Conservation (phyloP, 2,797 vertebrate species). For the Mallotus villosus region DNA sequence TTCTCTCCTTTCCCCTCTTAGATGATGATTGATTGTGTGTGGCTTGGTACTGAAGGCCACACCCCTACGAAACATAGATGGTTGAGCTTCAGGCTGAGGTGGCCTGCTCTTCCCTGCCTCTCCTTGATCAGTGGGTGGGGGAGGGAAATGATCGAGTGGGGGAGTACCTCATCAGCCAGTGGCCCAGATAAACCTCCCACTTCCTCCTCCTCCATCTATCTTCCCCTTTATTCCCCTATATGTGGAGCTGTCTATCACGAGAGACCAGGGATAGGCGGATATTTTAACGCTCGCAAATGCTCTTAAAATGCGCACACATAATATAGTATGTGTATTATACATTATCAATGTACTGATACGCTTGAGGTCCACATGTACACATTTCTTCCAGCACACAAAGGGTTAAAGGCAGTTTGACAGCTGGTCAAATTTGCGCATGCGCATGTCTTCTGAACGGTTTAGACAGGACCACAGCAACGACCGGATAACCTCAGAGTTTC, state of each 20-base stretch:
- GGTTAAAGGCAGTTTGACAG: slow-evolving; percentile 53
- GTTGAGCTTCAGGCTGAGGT: slow-evolving; percentile 68
- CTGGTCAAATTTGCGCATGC: slow-evolving; percentile 60
- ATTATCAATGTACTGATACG: too few species aligned
- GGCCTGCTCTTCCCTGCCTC: not conserved
- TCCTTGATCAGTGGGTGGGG: slow-evolving; percentile 33
- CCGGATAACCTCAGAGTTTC: slow-evolving; percentile 34
- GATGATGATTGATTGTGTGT: slow-evolving; percentile 51
- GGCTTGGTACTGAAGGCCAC: not conserved
- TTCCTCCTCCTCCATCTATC: slow-evolving; percentile 17
- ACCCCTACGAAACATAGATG: slow-evolving; percentile 20
- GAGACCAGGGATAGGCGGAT: slow-evolving; percentile 73
- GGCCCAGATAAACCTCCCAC: slow-evolving; percentile 74
- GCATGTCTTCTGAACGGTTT: slow-evolving; percentile 14
- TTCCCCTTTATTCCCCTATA: slow-evolving; percentile 56
- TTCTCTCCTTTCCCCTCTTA: slow-evolving; percentile 49
- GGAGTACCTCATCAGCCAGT: slow-evolving; percentile 75
- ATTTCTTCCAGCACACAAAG: slow-evolving; percentile 5
- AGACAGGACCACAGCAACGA: slow-evolving; percentile 35
- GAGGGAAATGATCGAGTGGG: slow-evolving; percentile 33
- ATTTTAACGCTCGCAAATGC: slow-evolving; percentile 71
- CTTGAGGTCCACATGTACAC: not conserved
- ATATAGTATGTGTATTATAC: too few species aligned
- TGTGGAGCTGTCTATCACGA: slow-evolving; percentile 63
- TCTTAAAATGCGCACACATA: too few species aligned